Base-by-base conservation (phyloP, 2,888 invertebrate genomes). In the Harpalus rubripes region DNA sequence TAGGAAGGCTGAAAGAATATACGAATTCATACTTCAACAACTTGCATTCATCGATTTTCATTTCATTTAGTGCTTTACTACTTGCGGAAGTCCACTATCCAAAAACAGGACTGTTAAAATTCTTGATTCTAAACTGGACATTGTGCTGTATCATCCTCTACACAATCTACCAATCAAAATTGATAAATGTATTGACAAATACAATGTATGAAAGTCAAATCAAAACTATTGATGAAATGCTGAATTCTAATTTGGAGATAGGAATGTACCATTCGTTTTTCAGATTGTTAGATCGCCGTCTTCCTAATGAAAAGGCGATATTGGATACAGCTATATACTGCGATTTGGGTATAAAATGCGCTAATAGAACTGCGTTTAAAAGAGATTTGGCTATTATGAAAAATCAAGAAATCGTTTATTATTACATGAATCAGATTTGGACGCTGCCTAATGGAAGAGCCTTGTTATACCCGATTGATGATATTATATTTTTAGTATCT, bases 181-280 rank as follows among this genome's bases (percentile, higher is more conserved):
- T 79, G n/a, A 59, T 79, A 32, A 18, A 39, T 26, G 32, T 59
- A 7, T 18, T 79, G 39, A 79, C 79, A 52, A 58, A 6, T 7
- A n/a, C 58, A n/a, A 22, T 79, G 10, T 79, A 59, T 58, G 59
- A 79, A 52, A 26, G 1, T n/a, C 79, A 79, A 79, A 79, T 79
- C 16, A 32, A 79, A 78, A 56, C 32, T 5, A 22, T 16, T 1
- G 32, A 26, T 12, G 65, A 65, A 6, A 7, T 65, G 3, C 5
- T 65, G 6, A 32, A 32, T 18, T 65, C 65, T n/a, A 7, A 65
- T 32, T 65, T 32, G 10, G n/a, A 65, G n/a, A 65, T 65, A 6
- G 26, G 65, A 65, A 10, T 32, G 26, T 32, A n/a, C 12, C 26
- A 10, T 0, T 2, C 10, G 10, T 65, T 65, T 65, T 10, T 65